A percentile compares a stretch with the other conserved stretches of the same genome.
These are phyloP conservation scores for Drosophila subobscura DNA, from an alignment of 1,140 invertebrate genomes.

Conservation along the genomic window DNA sequence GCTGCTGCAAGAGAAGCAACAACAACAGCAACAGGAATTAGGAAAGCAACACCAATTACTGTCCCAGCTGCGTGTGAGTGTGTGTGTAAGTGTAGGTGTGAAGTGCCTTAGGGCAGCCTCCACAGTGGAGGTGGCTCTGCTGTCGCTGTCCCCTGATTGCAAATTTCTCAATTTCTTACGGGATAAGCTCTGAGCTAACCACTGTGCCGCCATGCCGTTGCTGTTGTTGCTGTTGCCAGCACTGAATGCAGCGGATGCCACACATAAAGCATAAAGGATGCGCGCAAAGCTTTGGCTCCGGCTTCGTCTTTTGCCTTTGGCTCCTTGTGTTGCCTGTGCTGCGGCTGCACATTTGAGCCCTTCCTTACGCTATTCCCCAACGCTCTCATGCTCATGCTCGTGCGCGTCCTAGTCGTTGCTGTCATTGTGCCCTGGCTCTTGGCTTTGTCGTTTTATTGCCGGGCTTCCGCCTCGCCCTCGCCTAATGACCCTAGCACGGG, in stretches of 20 bases:
- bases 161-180: slow-evolving; percentile 33
- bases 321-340: slow-evolving; percentile 30
- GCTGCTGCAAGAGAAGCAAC: background rate
- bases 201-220: slow-evolving; percentile 14
- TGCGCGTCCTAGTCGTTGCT: slow-evolving; percentile 8
- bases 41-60: slow-evolving; percentile 71
- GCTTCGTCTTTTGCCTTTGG: slow-evolving; percentile 6
- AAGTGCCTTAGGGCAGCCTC: slow-evolving; percentile 27
- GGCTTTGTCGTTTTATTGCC: slow-evolving; percentile 80
- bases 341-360: slow-evolving; percentile 73
- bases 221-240: background rate
- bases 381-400: slow-evolving; percentile 3
- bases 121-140: slow-evolving; percentile 10
- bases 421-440: slow-evolving; percentile 63
- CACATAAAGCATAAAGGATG: slow-evolving; percentile 75
- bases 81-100: slow-evolving; percentile 52
- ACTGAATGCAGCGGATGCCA: slow-evolving; percentile 60
- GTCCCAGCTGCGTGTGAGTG: slow-evolving; percentile 10
- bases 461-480: slow-evolving; percentile 66
- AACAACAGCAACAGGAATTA: slow-evolving; percentile 30
- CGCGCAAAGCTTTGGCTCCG: slow-evolving; percentile 36
- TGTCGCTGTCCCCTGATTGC: slow-evolving; percentile 10
- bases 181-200: slow-evolving; percentile 2
- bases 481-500: slow-evolving; percentile 68
- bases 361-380: slow-evolving; percentile 63